Evolutionary conservation across 2,888 invertebrate species (phyloP).

Genomic region (Ophion obscuratus): DNA sequence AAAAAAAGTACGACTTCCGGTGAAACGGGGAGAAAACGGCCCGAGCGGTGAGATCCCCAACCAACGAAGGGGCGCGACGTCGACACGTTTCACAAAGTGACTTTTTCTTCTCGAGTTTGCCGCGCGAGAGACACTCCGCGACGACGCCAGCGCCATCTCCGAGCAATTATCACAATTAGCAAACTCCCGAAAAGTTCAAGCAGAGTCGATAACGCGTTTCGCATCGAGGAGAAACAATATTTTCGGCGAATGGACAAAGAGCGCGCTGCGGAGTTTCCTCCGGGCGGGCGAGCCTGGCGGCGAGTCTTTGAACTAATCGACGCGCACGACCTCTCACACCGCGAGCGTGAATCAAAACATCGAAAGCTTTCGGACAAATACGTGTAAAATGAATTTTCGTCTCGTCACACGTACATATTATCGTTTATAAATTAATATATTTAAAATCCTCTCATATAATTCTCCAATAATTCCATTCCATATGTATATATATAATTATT

Average conservation of each 20-base stretch:
- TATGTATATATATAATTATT: constrained; percentile 8
- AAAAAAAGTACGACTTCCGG: neutral
- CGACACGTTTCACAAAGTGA: neutral
- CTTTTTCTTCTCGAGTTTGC: neutral
- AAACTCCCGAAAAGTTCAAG: neutral
- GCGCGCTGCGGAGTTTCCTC: neutral
- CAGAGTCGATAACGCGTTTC: no score
- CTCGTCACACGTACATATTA: constrained; percentile 28
- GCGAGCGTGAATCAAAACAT: constrained; percentile 17
- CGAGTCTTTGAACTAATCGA: constrained; percentile 16
- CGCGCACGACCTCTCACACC: neutral
- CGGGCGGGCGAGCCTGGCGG: constrained; percentile 5
- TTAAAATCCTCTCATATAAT: constrained; percentile 25
- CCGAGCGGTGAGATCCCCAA: neutral
- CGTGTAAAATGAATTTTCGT: constrained; percentile 20
- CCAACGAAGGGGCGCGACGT: neutral
- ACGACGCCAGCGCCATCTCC: neutral
- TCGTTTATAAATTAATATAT: constrained; percentile 48
- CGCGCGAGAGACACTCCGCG: neutral
- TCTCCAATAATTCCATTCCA: constrained; percentile 19
- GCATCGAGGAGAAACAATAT: neutral
- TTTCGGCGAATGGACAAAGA: neutral
- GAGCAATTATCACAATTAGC: neutral
- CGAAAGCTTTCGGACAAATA: constrained; percentile 23
- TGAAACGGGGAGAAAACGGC: neutral